Conservation (phyloP, 2,888 invertebrate species). For the Chalcosyrphus nemorum region DNA sequence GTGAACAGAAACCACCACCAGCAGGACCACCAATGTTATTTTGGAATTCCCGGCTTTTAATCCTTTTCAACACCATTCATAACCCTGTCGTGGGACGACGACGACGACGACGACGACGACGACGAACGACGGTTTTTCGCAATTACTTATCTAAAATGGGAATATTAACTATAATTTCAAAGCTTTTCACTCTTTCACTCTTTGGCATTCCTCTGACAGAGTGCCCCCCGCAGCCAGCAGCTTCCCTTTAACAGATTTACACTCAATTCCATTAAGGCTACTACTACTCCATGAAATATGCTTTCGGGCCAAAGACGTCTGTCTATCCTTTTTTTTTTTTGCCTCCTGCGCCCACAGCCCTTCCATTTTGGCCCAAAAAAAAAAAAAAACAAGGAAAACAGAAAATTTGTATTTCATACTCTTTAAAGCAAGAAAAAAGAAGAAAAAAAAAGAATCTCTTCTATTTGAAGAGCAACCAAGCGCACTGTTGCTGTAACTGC, state of each 20-base stretch:
- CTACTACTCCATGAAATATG: slow-evolving; percentile 60
- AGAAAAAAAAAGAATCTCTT: slow-evolving; percentile 30
- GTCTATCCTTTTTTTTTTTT: slow-evolving; percentile 31
- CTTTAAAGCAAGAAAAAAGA: slow-evolving; percentile 16
- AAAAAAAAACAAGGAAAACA: background rate
- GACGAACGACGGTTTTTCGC: slow-evolving; percentile 14
- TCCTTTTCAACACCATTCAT: slow-evolving; percentile 1
- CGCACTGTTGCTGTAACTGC: slow-evolving; percentile 57
- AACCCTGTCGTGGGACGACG: slow-evolving; percentile 9
- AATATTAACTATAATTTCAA: slow-evolving; percentile 53
- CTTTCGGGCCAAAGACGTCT: slow-evolving; percentile 65
- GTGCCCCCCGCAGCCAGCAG: background rate
- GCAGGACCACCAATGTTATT: background rate
- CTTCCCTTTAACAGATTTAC: slow-evolving; percentile 50
- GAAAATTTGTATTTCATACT: slow-evolving; percentile 49
- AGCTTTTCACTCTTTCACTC: slow-evolving; percentile 4
- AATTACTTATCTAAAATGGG: slow-evolving; percentile 56
- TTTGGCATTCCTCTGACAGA: slow-evolving; percentile 12
- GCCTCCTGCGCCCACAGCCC: background rate
- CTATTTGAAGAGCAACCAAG: slow-evolving; percentile 58
- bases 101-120: too few species aligned
- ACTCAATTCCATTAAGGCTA: slow-evolving; percentile 61
- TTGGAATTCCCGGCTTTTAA: background rate
- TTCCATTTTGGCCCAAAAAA: background rate
- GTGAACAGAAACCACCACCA: background rate